Evolutionary conservation across 1,140 invertebrate species (phyloP), one percentile per base, ranked within the genome.

Genomic region (Halictus rubicundus): DNA sequence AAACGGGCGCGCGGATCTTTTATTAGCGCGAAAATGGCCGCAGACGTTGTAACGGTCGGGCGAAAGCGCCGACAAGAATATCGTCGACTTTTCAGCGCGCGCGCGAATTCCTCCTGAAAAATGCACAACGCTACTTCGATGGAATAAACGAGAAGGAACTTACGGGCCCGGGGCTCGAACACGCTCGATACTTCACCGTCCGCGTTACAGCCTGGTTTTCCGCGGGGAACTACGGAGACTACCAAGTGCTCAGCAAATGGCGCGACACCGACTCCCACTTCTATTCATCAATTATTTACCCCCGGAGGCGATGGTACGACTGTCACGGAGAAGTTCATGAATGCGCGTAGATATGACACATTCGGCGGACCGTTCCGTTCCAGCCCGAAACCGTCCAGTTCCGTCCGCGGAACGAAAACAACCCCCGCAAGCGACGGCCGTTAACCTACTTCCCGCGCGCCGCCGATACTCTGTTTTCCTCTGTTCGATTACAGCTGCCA

Each of bases 271-370:
- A 57, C 80, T 80, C 64, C 78, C 69, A 80, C 84, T 88, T 87
- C 81, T 74, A 63, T 87, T 83, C 80, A 87, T 88, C 80, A 83
- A 88, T 88, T 88, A 88, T 88, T 88, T 85, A 88, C 71, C 68
- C 68, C 32, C 32, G 5, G 21, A n/a, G 39, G 59, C 42, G 42
- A 42, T 9, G 32, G 32, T 46, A 72, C 60, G 59, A 54, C 60
- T 72, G 68, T 82, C 64, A 63, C 19, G 59, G 37, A 75, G 52
- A 66, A 69, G 68, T 80, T 63, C 71, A 77, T 76, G 76, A 86
- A 82, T 73, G 60, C 16, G 49, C 23, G 69, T 54, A 59, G 54
- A 59, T 75, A 74, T 85, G 77, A 71, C 59, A 69, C 64, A 70
- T 59, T 49, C n/a, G 57, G 68, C 39, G 59, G 49, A 66, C 23